Conservation (phyloP, 2,113 vertebrate species). For the Gavia stellata region DNA sequence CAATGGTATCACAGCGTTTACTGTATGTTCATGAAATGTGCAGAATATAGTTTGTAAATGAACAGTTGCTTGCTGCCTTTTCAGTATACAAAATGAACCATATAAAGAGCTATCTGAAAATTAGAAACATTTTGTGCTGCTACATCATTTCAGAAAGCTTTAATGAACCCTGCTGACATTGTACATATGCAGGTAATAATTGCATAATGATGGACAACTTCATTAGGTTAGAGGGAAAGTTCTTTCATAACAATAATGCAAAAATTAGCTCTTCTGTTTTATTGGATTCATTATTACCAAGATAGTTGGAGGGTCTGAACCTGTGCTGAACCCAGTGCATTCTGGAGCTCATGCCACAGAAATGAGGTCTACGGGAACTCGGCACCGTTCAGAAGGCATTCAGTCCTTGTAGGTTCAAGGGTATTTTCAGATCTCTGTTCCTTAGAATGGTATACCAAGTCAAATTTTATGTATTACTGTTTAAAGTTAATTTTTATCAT, state of each 20-base stretch:
- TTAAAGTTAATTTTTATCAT: background rate
- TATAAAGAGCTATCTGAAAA: background rate
- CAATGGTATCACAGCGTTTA: background rate
- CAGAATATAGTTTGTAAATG: background rate
- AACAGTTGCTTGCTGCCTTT: background rate
- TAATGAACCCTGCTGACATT: background rate
- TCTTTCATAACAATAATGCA: background rate
- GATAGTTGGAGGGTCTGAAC: background rate
- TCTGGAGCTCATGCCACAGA: background rate
- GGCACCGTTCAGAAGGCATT: accelerated
- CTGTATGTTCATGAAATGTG: background rate
- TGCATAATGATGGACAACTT: slow-evolving; percentile 10
- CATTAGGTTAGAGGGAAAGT: background rate
- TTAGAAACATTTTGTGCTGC: background rate
- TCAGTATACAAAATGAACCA: background rate
- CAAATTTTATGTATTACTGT: background rate
- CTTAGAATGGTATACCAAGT: background rate
- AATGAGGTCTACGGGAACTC: background rate
- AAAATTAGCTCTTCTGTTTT: background rate
- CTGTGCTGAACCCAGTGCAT: background rate
- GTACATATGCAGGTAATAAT: background rate
- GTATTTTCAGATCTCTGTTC: background rate
- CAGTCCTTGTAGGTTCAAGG: background rate
- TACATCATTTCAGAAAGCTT: background rate
- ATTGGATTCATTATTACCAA: background rate